These are phyloP conservation scores for Myiotriccus ornatus DNA, from an alignment of 2,797 vertebrate genomes.

Conservation along the genomic window DNA sequence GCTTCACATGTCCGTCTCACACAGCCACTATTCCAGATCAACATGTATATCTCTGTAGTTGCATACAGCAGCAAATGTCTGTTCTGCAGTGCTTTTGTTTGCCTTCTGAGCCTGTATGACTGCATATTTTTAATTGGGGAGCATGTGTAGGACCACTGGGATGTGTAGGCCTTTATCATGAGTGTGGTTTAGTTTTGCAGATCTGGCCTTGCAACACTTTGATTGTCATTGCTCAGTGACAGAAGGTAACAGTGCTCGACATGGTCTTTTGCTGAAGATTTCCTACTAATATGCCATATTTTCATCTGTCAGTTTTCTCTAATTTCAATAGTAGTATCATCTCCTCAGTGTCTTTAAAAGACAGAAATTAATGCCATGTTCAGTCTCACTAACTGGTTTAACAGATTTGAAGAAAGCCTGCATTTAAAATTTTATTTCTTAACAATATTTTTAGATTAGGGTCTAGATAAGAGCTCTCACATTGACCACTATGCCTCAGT, in stretches of 20 bases:
- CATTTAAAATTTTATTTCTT: neutral
- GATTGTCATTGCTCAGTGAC: neutral
- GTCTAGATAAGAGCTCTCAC: neutral
- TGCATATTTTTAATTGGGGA: neutral
- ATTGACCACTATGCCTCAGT: neutral
- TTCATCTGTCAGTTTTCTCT: neutral
- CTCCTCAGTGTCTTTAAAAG: neutral
- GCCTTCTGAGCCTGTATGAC: neutral
- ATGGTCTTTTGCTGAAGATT: neutral
- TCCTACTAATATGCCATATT: neutral
- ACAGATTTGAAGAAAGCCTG: neutral
- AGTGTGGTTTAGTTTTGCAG: neutral
- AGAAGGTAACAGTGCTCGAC: neutral
- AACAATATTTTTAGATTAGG: neutral
- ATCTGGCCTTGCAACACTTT: neutral
- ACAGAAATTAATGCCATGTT: neutral
- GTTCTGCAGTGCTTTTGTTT: neutral
- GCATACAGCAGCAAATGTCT: accelerated
- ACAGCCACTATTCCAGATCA: neutral
- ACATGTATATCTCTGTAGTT: neutral
- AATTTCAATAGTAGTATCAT: neutral
- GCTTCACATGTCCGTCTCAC: neutral
- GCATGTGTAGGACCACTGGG: accelerated
- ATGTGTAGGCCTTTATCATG: neutral
- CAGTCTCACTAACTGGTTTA: accelerated